A percentile compares a stretch with the other conserved stretches of the same genome.
These are phyloP conservation scores for Drosophila ohnishii DNA, from an alignment of 1,140 invertebrate genomes.

Conservation along the genomic window DNA sequence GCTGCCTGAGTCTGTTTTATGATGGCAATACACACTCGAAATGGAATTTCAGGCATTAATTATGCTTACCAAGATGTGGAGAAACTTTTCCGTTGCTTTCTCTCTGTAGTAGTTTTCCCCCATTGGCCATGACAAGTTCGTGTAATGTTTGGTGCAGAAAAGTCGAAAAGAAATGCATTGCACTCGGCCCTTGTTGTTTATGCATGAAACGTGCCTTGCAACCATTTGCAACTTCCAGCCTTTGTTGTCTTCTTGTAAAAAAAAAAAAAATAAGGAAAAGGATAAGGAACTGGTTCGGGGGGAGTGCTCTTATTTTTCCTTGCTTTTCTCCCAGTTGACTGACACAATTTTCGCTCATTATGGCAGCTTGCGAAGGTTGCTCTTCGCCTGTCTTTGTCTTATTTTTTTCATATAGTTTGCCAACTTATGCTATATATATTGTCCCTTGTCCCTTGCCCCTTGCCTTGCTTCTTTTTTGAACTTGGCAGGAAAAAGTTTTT, in stretches of 20 bases:
- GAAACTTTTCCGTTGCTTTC: constrained; percentile 5
- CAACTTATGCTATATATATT: constrained; percentile 11
- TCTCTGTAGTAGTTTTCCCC: no score
- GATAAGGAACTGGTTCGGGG: neutral
- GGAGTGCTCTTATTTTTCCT: constrained; percentile 1
- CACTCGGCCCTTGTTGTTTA: constrained; percentile 57
- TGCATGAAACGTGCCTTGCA: constrained; percentile 54
- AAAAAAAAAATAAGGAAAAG: neutral
- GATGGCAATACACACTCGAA: constrained; percentile 17
- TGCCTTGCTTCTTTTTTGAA: neutral
- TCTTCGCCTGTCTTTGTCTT: constrained; percentile 21
- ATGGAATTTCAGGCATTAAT: constrained; percentile 44
- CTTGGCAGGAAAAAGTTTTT: constrained; percentile 42
- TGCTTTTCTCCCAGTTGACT: constrained; percentile 33
- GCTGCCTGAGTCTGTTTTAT: constrained; percentile 29
- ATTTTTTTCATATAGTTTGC: constrained; percentile 10
- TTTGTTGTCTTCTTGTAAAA: constrained; percentile 6
- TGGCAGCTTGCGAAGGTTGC: constrained; percentile 36
- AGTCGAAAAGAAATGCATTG: constrained; percentile 34
- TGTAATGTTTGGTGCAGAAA: constrained; percentile 20
- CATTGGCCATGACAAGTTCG: constrained; percentile 21
- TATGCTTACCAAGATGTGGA: constrained; percentile 34
- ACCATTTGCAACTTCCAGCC: constrained; percentile 10
- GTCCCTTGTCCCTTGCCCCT: neutral
- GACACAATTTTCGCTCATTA: constrained; percentile 61